Evolutionary conservation across 2,888 invertebrate species (phyloP), one percentile per base, ranked within the genome.

Genomic region (Lepidochrysops patricia): DNA sequence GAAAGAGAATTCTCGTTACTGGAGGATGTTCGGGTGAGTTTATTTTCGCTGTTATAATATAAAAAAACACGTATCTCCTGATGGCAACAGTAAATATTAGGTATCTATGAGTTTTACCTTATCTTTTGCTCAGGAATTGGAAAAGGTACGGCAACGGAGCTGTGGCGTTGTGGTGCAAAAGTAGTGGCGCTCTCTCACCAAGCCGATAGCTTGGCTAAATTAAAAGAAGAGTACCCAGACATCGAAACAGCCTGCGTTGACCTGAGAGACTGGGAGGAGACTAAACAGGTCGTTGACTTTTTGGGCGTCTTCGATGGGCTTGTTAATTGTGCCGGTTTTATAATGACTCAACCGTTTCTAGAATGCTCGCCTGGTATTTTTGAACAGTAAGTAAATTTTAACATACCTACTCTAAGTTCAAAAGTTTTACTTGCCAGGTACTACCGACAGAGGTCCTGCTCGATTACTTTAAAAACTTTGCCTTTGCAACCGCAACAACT

Each of bases 291-390:
- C 0, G 74, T 83, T 0, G 80, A 89, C 54, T 83, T 92, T 0
- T 82, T 94, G 12, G 92, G 92, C 0, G 80, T 80, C 3, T 91
- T 97, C 57, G 93, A 98, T 79, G 91, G 95, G n/a, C 78, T 98
- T 15, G 96, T 98, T 0, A 98, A 98, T 74, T 97, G 96, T 87
- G 97, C 97, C 1, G 98, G 93, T 1, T 84, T 94, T 25, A 93
- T 93, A 4, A 80, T 90, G 12, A 84, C 94, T 3, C 92, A 92
- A 66, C 90, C 95, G 0, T 94, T 98, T 72, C 79, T 93, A 1
- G 91, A 95, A 60, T 86, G 93, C n/a, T 91, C 90, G 2, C 91
- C 93, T 60, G 90, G 92, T 58, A 92, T 92, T 67, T 91, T 96
- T 68, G 96, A 97, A 74, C 82, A 82, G 94, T 94, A 84, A 85